These are phyloP conservation scores for Chrysemys picta DNA, from an alignment of 2,113 vertebrate species.

Conservation along the genomic window DNA sequence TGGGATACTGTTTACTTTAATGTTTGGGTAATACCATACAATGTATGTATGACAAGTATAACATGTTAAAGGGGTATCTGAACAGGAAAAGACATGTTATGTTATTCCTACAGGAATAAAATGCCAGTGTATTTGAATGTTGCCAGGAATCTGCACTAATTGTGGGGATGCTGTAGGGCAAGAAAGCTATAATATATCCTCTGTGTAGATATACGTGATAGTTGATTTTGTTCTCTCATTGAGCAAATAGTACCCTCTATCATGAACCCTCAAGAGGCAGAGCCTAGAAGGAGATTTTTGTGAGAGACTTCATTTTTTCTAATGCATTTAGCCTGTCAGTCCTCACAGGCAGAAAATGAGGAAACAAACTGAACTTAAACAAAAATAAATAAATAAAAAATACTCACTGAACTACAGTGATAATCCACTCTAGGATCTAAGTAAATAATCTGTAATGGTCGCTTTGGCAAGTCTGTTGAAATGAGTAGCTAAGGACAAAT, in stretches of 20 bases:
- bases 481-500: conserved; percentile 17
- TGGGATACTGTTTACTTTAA: neutral
- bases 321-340: neutral
- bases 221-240: neutral
- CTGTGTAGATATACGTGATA: neutral
- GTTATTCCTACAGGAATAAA: neutral
- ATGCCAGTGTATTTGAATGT: neutral
- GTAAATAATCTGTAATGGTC: conserved; percentile 25
- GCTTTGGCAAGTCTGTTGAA: neutral
- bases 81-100: neutral
- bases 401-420: neutral
- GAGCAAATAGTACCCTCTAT: neutral
- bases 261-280: neutral
- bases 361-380: neutral
- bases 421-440: conserved; percentile 8
- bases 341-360: neutral
- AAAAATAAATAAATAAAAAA: neutral
- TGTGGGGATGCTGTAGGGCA: neutral
- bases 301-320: neutral
- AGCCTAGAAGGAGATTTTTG: neutral
- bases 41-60: neutral
- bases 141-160: neutral
- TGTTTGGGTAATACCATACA: neutral
- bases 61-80: neutral
- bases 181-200: neutral